Conservation (phyloP, 1,140 invertebrate genomes). For the Drosophila mojavensis region DNA sequence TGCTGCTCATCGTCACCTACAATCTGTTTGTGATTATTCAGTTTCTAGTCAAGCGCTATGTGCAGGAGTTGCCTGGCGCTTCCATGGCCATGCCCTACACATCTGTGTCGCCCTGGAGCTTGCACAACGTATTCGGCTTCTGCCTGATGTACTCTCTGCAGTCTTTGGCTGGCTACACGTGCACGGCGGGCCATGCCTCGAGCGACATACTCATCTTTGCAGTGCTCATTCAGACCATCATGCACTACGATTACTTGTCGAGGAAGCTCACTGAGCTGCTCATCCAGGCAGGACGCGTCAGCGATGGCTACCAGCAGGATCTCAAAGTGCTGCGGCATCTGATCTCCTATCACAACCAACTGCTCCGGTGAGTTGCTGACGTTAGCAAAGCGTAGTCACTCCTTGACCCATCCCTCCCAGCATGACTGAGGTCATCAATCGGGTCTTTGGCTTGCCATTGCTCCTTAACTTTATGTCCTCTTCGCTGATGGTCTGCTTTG, state of each 20-base stretch:
- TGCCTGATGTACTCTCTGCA: constrained; percentile 45
- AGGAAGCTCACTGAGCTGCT: constrained; percentile 23
- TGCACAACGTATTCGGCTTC: constrained; percentile 33
- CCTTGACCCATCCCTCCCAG: constrained; percentile 16
- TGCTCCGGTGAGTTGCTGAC: constrained; percentile 44
- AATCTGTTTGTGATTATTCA: constrained; percentile 52
- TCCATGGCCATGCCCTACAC: constrained; percentile 49
- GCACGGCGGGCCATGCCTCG: constrained; percentile 56
- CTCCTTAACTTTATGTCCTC: constrained; percentile 63
- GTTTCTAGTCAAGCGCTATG: constrained; percentile 26
- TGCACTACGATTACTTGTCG: constrained; percentile 65
- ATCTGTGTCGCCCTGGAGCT: constrained; percentile 54
- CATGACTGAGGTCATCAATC: constrained; percentile 60
- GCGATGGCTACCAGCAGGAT: constrained; percentile 17
- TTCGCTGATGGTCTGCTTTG: constrained; percentile 64
- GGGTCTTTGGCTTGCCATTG: constrained; percentile 63
- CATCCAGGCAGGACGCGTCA: not conserved
- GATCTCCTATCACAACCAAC: constrained; percentile 57
- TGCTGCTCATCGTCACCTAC: constrained; percentile 48
- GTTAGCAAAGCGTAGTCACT: no score
- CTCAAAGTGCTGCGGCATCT: constrained; percentile 41
- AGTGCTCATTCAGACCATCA: constrained; percentile 58
- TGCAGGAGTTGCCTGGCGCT: constrained; percentile 21
- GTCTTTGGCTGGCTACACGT: constrained; percentile 49
- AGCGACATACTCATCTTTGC: constrained; percentile 63